These are phyloP conservation scores for Lordiphosa collinella DNA, from an alignment of 1,140 invertebrate genomes.

Conservation along the genomic window DNA sequence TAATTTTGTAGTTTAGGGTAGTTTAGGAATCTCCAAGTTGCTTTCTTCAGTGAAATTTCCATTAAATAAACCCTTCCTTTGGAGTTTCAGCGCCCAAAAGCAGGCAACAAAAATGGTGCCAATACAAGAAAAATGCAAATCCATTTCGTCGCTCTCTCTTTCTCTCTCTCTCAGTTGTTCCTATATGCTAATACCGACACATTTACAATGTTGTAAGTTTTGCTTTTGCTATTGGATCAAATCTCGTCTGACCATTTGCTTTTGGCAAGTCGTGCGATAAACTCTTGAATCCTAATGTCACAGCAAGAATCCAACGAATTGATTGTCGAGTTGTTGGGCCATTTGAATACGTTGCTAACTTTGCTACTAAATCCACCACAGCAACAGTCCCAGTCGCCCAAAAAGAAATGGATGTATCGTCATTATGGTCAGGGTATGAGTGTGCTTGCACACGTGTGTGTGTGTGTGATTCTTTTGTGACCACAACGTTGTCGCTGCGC, in stretches of 20 bases:
- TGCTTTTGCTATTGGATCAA: too few relatives aligned
- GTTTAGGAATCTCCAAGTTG: too few relatives aligned
- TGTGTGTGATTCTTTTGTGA: neutral
- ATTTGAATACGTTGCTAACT: constrained; percentile 31
- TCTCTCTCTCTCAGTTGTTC: neutral
- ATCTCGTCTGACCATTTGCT: too few relatives aligned
- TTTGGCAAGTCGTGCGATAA: neutral
- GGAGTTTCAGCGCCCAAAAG: constrained; percentile 16
- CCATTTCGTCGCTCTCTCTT: neutral
- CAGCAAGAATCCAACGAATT: constrained; percentile 18
- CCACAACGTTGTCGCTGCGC: too few relatives aligned
- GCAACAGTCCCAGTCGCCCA: constrained; percentile 20
- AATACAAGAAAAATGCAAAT: neutral
- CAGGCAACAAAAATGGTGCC: constrained; percentile 4
- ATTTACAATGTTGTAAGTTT: too few relatives aligned
- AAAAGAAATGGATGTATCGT: constrained; percentile 43
- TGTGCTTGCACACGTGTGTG: neutral
- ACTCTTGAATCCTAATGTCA: constrained; percentile 3
- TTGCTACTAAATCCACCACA: constrained; percentile 4
- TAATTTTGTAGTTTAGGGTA: too few relatives aligned
- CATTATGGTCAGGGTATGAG: constrained; percentile 17
- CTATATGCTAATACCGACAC: too few relatives aligned
- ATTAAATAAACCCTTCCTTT: neutral
- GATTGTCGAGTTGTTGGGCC: constrained; percentile 24
- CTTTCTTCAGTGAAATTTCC: too few relatives aligned